Evolutionary conservation across 2,888 invertebrate genomes (phyloP), one percentile per base, ranked within the genome.

Genomic region (Gibbula magus): DNA sequence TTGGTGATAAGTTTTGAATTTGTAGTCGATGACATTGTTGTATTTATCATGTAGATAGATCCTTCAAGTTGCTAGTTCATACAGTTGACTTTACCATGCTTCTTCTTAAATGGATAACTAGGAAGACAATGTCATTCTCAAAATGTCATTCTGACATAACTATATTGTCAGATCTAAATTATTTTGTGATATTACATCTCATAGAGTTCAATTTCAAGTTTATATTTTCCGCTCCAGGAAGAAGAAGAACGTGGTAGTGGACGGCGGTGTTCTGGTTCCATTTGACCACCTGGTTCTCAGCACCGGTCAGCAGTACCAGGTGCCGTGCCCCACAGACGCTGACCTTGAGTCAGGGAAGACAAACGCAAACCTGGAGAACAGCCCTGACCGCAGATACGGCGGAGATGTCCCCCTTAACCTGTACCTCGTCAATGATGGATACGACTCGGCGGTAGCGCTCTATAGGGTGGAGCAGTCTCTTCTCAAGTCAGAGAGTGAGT

Each of bases 271-370:
- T 0, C 66, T 88, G 13, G 91, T 93, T 7, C 92, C 92, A 2
- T 93, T 92, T 81, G 93, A 93, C 85, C 92, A 93, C 80, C 86
- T 93, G 53, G 86, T 93, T 8, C 82, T 93, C 25, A 87, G 91
- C 80, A 91, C 91, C 0, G 93, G 93, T 5, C 85, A 85, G 61
- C 93, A 93, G 86, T 93, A 91, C 83, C 90, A 90, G 79, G 81
- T 89, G 5, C 91, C 91, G 3, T 85, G 87, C 54, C 93, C 93
- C 0, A 90, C 90, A 0, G 88, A 83, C 8, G 89, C 89, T 0
- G 89, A 91, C 76, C 79, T 90, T 25, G 80, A 81, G 10, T 81
- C 79, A 1, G 88, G 81, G 22, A 83, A 84, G 8, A 86, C 87
- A 25, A 89, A 87, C 73, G 82, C 80, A 1, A 83, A 88, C 29